Conservation (phyloP, 2,113 vertebrate genomes). For the Nothobranchius furzeri region DNA sequence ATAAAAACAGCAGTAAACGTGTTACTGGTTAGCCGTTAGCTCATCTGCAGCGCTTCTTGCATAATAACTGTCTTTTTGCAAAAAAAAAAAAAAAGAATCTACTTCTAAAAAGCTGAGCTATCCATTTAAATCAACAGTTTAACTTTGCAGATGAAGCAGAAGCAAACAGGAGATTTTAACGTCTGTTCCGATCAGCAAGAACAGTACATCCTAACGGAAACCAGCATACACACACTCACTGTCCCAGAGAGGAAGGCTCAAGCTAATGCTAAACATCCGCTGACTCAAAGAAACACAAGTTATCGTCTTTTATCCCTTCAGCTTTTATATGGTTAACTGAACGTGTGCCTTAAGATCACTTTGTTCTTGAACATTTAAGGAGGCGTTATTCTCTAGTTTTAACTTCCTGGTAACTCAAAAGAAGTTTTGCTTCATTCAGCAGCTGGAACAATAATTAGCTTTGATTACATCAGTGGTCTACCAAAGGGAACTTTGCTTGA, state of each 20-base stretch:
- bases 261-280: conserved; percentile 11
- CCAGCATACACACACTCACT: background rate
- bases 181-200: conserved; percentile 3
- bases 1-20: too few species aligned
- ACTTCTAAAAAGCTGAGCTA: background rate
- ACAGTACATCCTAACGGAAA: background rate
- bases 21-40: too few species aligned
- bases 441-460: conserved; percentile 11
- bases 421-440: conserved; percentile 7
- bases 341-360: conserved; percentile 4
- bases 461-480: background rate
- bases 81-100: too few species aligned
- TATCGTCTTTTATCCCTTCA: conserved; percentile 9
- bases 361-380: conserved; percentile 20
- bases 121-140: background rate
- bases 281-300: conserved; percentile 2
- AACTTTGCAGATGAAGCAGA: background rate
- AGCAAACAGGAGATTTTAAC: background rate
- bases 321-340: conserved; percentile 17
- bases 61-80: too few species aligned
- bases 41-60: too few species aligned
- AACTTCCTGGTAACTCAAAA: conserved; percentile 10
- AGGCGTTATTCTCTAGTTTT: conserved; percentile 9
- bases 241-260: conserved; percentile 10
- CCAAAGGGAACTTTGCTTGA: background rate